Percentiles rank a stretch among this genome's conserved stretches.
Evolutionary conservation across 2,888 invertebrate species (phyloP).

Genomic region (Nycteola revayana): DNA sequence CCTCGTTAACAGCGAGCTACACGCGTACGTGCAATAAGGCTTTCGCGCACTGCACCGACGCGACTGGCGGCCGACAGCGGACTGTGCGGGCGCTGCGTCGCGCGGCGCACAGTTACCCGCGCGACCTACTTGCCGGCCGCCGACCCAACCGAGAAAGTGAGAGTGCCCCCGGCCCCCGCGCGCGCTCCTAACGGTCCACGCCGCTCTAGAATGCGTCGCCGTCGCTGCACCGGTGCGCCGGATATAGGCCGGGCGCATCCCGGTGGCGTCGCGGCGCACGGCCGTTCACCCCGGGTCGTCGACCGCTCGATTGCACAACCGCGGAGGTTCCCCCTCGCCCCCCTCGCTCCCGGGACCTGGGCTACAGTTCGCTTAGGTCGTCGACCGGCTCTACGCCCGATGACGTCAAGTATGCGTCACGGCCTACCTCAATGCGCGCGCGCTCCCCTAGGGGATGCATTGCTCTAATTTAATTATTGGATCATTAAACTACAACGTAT

Average conservation of each 20-base stretch:
- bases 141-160: slow-evolving; percentile 85
- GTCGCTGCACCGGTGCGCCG: slow-evolving; percentile 80
- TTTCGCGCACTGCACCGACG: slow-evolving; percentile 73
- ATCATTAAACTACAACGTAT: slow-evolving; percentile 16
- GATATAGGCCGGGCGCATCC: slow-evolving; percentile 82
- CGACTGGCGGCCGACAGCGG: slow-evolving; percentile 83
- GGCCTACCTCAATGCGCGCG: slow-evolving; percentile 83
- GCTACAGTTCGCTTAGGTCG: slow-evolving; percentile 61
- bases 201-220: slow-evolving; percentile 80
- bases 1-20: slow-evolving; percentile 71
- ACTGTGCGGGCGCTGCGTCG: slow-evolving; percentile 79
- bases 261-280: slow-evolving; percentile 77
- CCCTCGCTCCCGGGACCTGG: slow-evolving; percentile 61
- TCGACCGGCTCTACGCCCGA: slow-evolving; percentile 66
- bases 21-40: slow-evolving; percentile 44
- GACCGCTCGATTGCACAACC: slow-evolving; percentile 80
- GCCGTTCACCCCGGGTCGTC: slow-evolving; percentile 78
- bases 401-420: slow-evolving; percentile 79
- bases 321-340: slow-evolving; percentile 47
- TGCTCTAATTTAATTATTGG: slow-evolving; percentile 59
- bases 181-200: slow-evolving; percentile 78
- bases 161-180: slow-evolving; percentile 75
- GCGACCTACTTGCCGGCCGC: slow-evolving; percentile 91
- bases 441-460: slow-evolving; percentile 78
- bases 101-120: slow-evolving; percentile 84